Evolutionary conservation across 2,888 invertebrate genomes (phyloP).

Genomic region (Meghimatium bilineatum): DNA sequence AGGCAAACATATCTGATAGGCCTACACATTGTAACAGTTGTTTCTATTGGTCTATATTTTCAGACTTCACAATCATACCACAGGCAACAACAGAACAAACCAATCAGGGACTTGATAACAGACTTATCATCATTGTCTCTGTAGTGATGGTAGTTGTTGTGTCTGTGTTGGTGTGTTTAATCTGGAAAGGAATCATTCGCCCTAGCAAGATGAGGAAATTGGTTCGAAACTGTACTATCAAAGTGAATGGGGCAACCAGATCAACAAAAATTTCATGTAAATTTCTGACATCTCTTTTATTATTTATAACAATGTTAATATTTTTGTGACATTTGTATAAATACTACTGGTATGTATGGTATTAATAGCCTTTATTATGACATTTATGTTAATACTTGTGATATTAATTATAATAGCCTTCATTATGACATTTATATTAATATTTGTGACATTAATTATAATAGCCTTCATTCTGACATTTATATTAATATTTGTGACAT

Average conservation of each 20-base stretch:
- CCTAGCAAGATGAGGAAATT: constrained; percentile 5
- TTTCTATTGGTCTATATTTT: neutral
- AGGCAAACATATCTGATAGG: no score
- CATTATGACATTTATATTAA: neutral
- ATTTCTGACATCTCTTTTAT: neutral
- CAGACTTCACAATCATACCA: neutral
- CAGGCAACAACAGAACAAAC: neutral
- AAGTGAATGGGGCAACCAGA: neutral
- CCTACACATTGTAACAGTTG: no score
- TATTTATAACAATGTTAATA: neutral
- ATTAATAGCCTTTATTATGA: neutral
- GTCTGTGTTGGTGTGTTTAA: neutral
- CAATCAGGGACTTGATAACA: constrained; percentile 19
- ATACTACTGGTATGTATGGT: neutral
- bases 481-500: no score
- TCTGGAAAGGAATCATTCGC: constrained; percentile 19
- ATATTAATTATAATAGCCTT: neutral
- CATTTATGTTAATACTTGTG: neutral
- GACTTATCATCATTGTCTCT: constrained; percentile 6
- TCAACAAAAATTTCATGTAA: neutral
- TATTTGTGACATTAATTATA: neutral
- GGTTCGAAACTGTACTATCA: neutral
- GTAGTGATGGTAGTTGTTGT: neutral
- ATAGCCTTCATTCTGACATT: neutral
- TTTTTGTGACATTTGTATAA: neutral